phyloP scores from a whole-genome alignment of 1,140 invertebrate genomes.

The Episyrphus balteatus region DNA sequence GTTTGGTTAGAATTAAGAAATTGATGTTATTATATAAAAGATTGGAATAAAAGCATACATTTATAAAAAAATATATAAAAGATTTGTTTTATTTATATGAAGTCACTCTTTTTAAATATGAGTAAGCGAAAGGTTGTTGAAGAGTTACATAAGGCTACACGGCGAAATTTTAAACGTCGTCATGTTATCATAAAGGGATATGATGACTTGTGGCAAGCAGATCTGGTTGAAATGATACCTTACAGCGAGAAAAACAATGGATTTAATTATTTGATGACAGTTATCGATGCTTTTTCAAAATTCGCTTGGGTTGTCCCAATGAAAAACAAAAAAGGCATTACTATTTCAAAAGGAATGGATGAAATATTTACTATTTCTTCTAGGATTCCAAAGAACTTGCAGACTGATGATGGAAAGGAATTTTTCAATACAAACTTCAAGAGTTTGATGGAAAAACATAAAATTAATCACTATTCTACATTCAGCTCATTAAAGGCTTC shows the following conservation, averaged over 20 bases:
- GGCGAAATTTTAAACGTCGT: slow-evolving; percentile 27
- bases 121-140: no score
- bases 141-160: slow-evolving; percentile 31
- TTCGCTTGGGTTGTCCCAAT: slow-evolving; percentile 37
- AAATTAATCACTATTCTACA: slow-evolving; percentile 39
- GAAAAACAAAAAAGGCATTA: slow-evolving; percentile 36
- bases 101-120: no score
- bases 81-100: no score
- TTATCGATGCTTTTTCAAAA: no score
- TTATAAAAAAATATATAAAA: no score
- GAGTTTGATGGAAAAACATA: slow-evolving; percentile 23
- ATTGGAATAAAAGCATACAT: no score
- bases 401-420: no score
- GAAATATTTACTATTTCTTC: slow-evolving; percentile 11
- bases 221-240: slow-evolving; percentile 30
- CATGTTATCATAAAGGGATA: slow-evolving; percentile 22
- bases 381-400: slow-evolving; percentile 26
- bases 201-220: no score
- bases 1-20: no score
- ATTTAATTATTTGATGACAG: slow-evolving; percentile 37
- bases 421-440: slow-evolving; percentile 26
- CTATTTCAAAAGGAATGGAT: slow-evolving; percentile 20
- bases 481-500: slow-evolving; percentile 12
- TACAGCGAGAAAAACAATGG: slow-evolving; percentile 31
- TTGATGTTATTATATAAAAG: no score